Percentiles rank a stretch among this genome's conserved stretches.
Conservation (phyloP, 2,113 vertebrate genomes). For the Columbina picui region DNA sequence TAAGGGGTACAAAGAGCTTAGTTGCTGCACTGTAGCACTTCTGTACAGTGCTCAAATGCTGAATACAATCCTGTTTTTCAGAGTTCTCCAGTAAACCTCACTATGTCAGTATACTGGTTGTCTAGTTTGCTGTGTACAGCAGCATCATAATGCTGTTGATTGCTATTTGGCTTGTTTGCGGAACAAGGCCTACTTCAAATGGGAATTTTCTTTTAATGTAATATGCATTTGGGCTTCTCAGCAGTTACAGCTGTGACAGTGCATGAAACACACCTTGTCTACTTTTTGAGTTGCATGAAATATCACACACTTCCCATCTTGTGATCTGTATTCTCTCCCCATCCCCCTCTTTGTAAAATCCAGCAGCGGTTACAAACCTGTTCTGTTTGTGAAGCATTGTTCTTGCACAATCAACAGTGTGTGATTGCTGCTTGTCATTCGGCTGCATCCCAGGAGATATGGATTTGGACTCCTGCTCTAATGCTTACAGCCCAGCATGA, state of each 20-base stretch:
- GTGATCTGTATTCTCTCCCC: background rate
- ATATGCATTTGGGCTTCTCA: background rate
- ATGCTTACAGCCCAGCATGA: background rate
- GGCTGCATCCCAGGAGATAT: background rate
- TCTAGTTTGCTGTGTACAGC: background rate
- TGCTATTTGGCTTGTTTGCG: background rate
- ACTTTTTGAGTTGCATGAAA: background rate
- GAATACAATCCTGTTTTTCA: slow-evolving; percentile 8
- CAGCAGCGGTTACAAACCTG: background rate
- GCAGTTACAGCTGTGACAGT: background rate
- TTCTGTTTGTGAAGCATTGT: background rate
- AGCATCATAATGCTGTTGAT: background rate
- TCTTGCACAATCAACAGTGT: background rate
- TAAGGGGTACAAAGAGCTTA: background rate
- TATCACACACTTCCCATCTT: background rate
- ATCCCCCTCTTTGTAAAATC: background rate
- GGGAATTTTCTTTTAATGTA: background rate
- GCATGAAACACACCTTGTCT: background rate
- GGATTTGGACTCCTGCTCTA: background rate
- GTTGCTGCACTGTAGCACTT: background rate
- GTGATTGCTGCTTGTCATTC: background rate
- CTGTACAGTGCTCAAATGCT: background rate
- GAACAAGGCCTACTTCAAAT: background rate
- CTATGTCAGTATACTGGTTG: slow-evolving; percentile 13
- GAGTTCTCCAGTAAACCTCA: background rate